Conservation (phyloP, 2,797 vertebrate genomes). For the Rachycentron canadum region DNA sequence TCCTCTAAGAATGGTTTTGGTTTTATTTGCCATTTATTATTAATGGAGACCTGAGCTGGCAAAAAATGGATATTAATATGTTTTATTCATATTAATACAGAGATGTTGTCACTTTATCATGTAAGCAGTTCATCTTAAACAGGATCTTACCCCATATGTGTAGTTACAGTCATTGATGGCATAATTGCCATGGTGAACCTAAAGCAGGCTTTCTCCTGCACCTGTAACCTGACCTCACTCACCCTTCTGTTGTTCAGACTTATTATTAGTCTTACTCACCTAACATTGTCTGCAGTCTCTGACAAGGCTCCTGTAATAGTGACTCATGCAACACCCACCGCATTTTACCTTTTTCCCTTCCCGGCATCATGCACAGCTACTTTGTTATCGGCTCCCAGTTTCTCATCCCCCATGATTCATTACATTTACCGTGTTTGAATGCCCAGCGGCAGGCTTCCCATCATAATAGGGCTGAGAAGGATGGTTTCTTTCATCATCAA, state of each 20-base stretch:
- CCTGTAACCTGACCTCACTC: constrained; percentile 63
- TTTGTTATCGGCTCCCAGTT: constrained; percentile 45
- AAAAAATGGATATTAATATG: background rate
- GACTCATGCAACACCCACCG: constrained; percentile 72
- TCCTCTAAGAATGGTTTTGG: background rate
- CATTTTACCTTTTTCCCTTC: constrained; percentile 47
- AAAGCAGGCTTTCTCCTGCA: constrained; percentile 50
- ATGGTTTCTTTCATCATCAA: constrained; percentile 68
- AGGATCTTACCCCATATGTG: constrained; percentile 1
- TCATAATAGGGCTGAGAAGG: constrained; percentile 63
- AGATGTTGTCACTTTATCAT: constrained; percentile 16
- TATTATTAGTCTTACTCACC: constrained; percentile 69
- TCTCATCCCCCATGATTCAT: constrained; percentile 70
- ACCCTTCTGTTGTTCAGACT: constrained; percentile 49
- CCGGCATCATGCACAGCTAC: constrained; percentile 45
- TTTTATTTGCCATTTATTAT: constrained; percentile 1
- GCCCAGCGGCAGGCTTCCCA: constrained; percentile 67
- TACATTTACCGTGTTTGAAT: constrained; percentile 63
- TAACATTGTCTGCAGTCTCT: constrained; percentile 50
- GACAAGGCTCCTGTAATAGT: constrained; percentile 63
- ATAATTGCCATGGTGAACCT: constrained; percentile 26
- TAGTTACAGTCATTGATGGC: constrained; percentile 15
- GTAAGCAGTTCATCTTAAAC: constrained; percentile 19
- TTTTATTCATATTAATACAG: constrained; percentile 14
- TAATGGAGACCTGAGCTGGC: constrained; percentile 2